Base-by-base conservation (phyloP, 2,797 vertebrate species). In the Propithecus perrieri region DNA sequence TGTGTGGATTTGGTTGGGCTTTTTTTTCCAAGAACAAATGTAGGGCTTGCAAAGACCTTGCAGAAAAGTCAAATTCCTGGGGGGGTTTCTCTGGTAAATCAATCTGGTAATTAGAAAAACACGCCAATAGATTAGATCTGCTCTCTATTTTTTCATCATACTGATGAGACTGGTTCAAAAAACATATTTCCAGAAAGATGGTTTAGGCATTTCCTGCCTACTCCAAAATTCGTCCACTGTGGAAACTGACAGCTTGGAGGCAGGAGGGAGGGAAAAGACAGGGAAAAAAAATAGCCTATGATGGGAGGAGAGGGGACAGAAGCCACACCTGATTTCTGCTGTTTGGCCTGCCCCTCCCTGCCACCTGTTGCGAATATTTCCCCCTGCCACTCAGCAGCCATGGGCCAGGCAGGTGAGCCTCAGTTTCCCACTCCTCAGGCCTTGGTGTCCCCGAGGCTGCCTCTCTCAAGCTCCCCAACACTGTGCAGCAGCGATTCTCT, bases 81-180 rank as follows among this genome's bases (percentile, higher is more conserved):
- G 95, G 97, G 98, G 94, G 96, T 94, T 96, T 97, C 97, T 92
- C 96, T 93, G 91, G 96, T 96, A 97, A 98, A 98, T 98, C 97
- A 97, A 97, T 98, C 86, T 96, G 95, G 96, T 97, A 97, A 98
- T 98, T 97, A 97, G 97, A 97, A 98, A 97, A 98, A 96, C 93
- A 96, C 26, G 30, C 97, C 96, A 85, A 96, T 97, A 97, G 94
- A 96, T 97, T 97, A 97, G 92, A 96, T 97, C 89, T 94, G 76
- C 86, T 96, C 89, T 95, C 94, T 96, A 63, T 96, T 97, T 97
- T 93, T 98, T 97, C 97, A 89, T 95, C 95, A 96, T 97, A 87
- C 96, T 97, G 96, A 98, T 97, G 97, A 97, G 95, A 88, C 53
- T 78, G 92, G 35, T 94, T 97, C 95, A 97, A 95, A 96, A 94